These are phyloP conservation scores for Diarsia mendica DNA, from an alignment of 2,888 invertebrate species.

Conservation along the genomic window DNA sequence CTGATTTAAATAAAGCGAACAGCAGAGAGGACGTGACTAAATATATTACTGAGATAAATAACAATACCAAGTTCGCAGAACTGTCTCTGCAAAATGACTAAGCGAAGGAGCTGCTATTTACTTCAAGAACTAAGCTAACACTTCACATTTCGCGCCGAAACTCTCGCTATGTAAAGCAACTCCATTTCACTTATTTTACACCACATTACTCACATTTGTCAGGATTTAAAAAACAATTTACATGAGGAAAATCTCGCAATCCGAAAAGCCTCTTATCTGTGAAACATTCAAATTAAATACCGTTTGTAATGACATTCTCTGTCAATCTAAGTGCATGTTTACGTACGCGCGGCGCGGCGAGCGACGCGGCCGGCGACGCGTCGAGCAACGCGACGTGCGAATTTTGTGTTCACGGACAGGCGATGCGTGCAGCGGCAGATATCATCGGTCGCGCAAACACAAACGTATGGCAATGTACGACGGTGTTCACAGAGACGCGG, in stretches of 20 bases:
- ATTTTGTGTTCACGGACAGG: too few species aligned
- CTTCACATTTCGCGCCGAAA: constrained; percentile 32
- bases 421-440: too few species aligned
- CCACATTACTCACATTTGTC: constrained; percentile 70
- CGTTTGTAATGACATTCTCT: constrained; percentile 74
- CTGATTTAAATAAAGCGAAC: constrained; percentile 36
- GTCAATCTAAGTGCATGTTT: too few species aligned
- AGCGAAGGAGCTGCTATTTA: constrained; percentile 39
- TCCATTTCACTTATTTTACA: constrained; percentile 43
- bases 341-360: too few species aligned
- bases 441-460: too few species aligned
- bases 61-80: constrained; percentile 41
- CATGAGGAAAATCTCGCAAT: constrained; percentile 60
- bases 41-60: constrained; percentile 47
- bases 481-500: too few species aligned
- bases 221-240: constrained; percentile 77
- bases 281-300: constrained; percentile 82
- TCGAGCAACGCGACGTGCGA: too few species aligned
- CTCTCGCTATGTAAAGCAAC: constrained; percentile 21
- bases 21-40: constrained; percentile 13
- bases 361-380: too few species aligned
- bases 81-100: constrained; percentile 57
- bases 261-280: constrained; percentile 75
- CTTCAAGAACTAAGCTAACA: constrained; percentile 45
- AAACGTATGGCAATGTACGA: too few species aligned